Evolutionary conservation across 2,888 invertebrate genomes (phyloP), one percentile per base, ranked within the genome.

Genomic region (Ophion obscuratus): DNA sequence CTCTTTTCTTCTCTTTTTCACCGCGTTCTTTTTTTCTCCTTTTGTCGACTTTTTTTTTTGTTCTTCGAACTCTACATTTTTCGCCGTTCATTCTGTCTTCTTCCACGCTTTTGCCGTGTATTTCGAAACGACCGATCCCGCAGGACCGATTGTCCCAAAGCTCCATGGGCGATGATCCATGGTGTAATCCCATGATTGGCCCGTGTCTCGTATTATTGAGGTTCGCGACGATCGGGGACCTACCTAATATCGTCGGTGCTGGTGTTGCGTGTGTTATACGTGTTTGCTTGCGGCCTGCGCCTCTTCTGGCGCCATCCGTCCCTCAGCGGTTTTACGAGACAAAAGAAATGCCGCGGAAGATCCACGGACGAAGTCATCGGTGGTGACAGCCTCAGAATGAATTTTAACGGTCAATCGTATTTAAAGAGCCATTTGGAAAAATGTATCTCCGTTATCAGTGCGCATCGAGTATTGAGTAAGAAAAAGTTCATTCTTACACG

Each of bases 161-260:
- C 83, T 88, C 64, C 85, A 53, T 62, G 79, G 76, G 71, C 82
- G 84, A 85, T 81, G 62, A 57, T 73, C 71, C 83, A 36, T 44
- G 57, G 44, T 36, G 83, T 83, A 84, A 87, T 87, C 87, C 81
- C 83, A 88, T 86, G 86, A 91, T 89, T 89, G 87, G n/a, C 64
- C 82, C 47, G 36, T 61, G 64, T 31, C 14, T 24, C 27, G 31
- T 31, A 31, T 68, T 62, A 57, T 57, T 27, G 57, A 61, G 84
- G 40, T 66, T 66, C 61, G 70, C 62, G 36, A 78, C 76, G 66
- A 77, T 67, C 76, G 66, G 62, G 17, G 71, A 78, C 36, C 17
- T 40, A 66, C 24, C 71, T 44, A 24, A 36, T 24, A 17, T 24
- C 57, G 14, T 27, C 53, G 53, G 24, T 62, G 31, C 24, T 9